phyloP scores from a whole-genome alignment of 2,113 vertebrate genomes.

The Steatornis caripensis region DNA sequence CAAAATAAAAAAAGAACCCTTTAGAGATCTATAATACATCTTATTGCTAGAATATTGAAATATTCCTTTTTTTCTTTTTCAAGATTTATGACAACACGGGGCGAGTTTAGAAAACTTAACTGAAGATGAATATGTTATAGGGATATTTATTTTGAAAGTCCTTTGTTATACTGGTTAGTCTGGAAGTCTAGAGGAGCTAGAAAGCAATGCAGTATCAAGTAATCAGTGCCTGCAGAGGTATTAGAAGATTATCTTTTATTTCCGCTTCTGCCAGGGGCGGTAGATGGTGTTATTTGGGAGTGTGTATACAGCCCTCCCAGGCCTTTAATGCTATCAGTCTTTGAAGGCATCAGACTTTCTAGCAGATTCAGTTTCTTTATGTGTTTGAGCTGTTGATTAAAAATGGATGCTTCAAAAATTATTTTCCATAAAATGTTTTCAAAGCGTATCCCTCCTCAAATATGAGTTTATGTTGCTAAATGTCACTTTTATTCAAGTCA shows the following conservation, averaged over 20 bases:
- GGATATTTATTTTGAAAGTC: not conserved
- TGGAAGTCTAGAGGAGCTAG: not conserved
- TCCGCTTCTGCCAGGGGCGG: not conserved
- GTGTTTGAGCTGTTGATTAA: not conserved
- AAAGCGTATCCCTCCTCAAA: not conserved
- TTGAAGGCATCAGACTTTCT: not conserved
- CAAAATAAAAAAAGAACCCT: not conserved
- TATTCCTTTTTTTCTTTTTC: not conserved
- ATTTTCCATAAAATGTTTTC: not conserved
- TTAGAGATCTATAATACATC: not conserved
- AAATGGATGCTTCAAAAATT: not conserved
- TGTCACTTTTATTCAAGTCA: not conserved
- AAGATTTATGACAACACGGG: not conserved
- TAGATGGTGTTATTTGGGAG: not conserved
- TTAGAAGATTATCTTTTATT: not conserved
- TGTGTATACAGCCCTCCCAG: not conserved
- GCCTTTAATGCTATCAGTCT: not conserved
- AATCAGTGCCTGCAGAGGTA: not conserved
- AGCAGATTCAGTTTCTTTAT: not conserved
- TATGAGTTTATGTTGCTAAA: not conserved
- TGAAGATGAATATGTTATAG: not conserved
- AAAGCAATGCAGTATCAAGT: not conserved
- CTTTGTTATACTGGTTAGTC: not conserved
- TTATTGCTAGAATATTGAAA: not conserved
- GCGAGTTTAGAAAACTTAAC: not conserved